phyloP scores from a whole-genome alignment of 64 coral and sea anemone species.

The Montipora cactus region DNA sequence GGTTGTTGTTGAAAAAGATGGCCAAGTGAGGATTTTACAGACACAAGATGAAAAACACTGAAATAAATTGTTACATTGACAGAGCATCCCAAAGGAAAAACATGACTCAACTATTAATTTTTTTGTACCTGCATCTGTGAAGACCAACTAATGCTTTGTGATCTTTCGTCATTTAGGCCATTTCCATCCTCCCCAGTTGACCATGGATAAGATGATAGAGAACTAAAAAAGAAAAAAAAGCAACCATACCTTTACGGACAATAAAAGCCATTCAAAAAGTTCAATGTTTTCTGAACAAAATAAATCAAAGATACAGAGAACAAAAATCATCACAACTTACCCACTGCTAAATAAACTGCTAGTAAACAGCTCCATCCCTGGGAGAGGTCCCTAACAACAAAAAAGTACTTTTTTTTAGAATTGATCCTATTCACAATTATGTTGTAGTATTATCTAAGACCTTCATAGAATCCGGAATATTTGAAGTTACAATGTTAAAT shows the following conservation, averaged over 20 bases:
- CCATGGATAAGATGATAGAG: slow-evolving; percentile 86
- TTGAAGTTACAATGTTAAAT: background rate
- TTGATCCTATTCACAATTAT: no score
- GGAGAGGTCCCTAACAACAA: slow-evolving; percentile 68
- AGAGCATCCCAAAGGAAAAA: background rate
- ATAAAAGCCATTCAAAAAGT: background rate
- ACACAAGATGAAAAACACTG: no score
- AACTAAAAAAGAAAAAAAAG: slow-evolving; percentile 23
- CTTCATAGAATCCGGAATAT: background rate
- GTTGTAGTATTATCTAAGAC: no score
- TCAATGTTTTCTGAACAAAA: background rate
- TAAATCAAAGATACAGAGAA: background rate
- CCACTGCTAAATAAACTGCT: slow-evolving; percentile 87
- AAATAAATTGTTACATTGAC: no score
- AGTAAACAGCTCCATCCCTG: slow-evolving; percentile 92
- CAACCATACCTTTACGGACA: background rate
- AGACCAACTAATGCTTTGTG: slow-evolving; percentile 92
- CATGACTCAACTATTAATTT: no score
- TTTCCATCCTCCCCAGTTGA: slow-evolving; percentile 87
- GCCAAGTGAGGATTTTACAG: no score
- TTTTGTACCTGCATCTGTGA: slow-evolving; percentile 64
- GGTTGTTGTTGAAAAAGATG: no score
- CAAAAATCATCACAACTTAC: background rate
- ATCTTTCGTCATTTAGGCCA: slow-evolving; percentile 61
- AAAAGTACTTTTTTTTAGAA: no score